Percentiles rank a stretch among this genome's conserved stretches.
phyloP scores from a whole-genome alignment of 2,888 invertebrate species.

The Tachina grossa region DNA sequence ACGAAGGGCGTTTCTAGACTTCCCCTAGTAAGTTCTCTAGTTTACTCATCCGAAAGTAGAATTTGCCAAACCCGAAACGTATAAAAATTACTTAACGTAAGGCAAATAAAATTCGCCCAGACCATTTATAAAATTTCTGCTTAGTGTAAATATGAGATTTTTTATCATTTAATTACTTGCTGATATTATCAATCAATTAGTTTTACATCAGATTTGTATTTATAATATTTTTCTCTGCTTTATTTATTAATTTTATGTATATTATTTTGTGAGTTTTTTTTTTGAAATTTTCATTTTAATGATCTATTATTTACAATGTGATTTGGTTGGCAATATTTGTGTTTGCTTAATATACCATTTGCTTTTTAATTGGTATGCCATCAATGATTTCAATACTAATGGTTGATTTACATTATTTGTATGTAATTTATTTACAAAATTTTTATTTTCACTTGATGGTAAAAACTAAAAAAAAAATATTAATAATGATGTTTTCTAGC shows the following conservation, averaged over 20 bases:
- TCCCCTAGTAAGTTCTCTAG: not conserved
- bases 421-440: conserved; percentile 12
- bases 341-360: conserved; percentile 68
- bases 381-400: conserved; percentile 45
- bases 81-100: not conserved
- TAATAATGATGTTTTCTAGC: conserved; percentile 9
- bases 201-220: conserved; percentile 62
- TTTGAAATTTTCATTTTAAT: conserved; percentile 21
- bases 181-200: conserved; percentile 65
- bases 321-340: conserved; percentile 57
- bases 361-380: conserved; percentile 60
- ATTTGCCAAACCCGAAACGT: not conserved
- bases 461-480: not conserved
- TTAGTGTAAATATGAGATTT: not conserved
- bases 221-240: conserved; percentile 1
- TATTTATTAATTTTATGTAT: not conserved
- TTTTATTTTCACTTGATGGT: not conserved
- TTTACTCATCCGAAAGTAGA: no score
- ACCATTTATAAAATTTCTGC: not conserved
- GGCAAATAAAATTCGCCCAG: not conserved
- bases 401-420: conserved; percentile 55
- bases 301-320: conserved; percentile 40
- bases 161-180: conserved; percentile 59
- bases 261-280: conserved; percentile 8
- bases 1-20: not conserved